A percentile compares a stretch with the other conserved stretches of the same genome.
These are phyloP conservation scores for Agrochola litura DNA, from an alignment of 2,888 invertebrate genomes.

Conservation along the genomic window DNA sequence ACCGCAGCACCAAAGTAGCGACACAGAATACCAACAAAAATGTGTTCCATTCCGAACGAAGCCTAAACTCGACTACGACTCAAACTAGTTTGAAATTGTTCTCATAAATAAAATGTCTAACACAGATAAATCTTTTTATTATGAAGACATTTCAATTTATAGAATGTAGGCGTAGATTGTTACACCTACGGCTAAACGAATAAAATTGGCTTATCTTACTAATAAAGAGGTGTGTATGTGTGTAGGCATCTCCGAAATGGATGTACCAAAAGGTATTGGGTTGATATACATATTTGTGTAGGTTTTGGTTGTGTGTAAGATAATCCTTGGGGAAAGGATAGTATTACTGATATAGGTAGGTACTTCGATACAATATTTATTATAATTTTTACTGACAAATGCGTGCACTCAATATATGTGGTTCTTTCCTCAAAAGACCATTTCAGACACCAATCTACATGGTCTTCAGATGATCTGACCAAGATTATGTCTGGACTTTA, in stretches of 20 bases:
- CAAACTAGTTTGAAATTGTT: conserved; percentile 38
- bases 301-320: conserved; percentile 12
- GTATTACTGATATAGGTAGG: not conserved
- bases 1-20: not conserved
- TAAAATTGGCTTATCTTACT: conserved; percentile 70
- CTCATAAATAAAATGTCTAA: conserved; percentile 58
- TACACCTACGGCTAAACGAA: conserved; percentile 57
- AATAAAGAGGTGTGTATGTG: conserved; percentile 58
- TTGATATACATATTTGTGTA: conserved; percentile 27
- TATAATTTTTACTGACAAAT: too few relatives aligned
- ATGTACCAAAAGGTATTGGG: conserved; percentile 45
- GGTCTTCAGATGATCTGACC: too few relatives aligned
- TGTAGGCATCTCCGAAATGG: conserved; percentile 46
- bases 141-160: conserved; percentile 74
- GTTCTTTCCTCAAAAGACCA: too few relatives aligned
- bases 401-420: too few relatives aligned
- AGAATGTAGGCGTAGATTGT: conserved; percentile 62
- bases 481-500: too few relatives aligned
- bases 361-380: not conserved
- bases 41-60: not conserved
- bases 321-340: conserved; percentile 10
- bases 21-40: not conserved
- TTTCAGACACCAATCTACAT: too few relatives aligned
- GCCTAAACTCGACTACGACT: conserved; percentile 14
- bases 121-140: conserved; percentile 63